A percentile compares a stretch with the other conserved stretches of the same genome.
These are phyloP conservation scores for Propithecus deckenii DNA, from an alignment of 2,797 vertebrate genomes.

Conservation along the genomic window DNA sequence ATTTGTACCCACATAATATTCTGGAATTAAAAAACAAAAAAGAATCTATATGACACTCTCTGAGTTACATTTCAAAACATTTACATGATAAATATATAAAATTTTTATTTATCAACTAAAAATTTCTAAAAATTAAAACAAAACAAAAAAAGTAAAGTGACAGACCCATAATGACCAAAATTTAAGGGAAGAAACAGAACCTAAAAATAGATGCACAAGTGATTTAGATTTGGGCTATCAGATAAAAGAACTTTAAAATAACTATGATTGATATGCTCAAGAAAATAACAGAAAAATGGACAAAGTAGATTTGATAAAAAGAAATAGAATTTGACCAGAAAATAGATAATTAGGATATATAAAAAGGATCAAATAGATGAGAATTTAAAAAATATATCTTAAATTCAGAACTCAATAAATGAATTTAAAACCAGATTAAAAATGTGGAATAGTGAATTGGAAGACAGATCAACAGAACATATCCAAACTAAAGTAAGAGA, in stretches of 20 bases:
- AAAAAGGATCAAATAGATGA: not conserved
- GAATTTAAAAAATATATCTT: not conserved
- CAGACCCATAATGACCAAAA: not conserved
- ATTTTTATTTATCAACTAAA: not conserved
- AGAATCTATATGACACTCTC: no score
- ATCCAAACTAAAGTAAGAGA: not conserved
- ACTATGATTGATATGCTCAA: not conserved
- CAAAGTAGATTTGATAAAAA: not conserved
- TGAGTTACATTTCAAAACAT: not conserved
- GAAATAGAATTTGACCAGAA: not conserved
- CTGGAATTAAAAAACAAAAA: no score
- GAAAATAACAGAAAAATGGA: not conserved
- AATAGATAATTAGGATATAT: not conserved
- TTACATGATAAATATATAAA: not conserved
- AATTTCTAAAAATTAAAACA: not conserved
- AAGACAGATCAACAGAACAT: not conserved
- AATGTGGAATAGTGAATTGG: not conserved
- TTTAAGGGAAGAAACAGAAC: not conserved
- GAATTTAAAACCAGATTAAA: not conserved
- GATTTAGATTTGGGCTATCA: not conserved
- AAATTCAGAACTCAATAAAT: not conserved
- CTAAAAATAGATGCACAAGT: not conserved
- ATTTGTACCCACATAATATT: no score
- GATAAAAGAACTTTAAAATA: not conserved
- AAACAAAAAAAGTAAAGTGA: not conserved